Base-by-base conservation (phyloP, 2,888 invertebrate species). In the Andrena flavipes region DNA sequence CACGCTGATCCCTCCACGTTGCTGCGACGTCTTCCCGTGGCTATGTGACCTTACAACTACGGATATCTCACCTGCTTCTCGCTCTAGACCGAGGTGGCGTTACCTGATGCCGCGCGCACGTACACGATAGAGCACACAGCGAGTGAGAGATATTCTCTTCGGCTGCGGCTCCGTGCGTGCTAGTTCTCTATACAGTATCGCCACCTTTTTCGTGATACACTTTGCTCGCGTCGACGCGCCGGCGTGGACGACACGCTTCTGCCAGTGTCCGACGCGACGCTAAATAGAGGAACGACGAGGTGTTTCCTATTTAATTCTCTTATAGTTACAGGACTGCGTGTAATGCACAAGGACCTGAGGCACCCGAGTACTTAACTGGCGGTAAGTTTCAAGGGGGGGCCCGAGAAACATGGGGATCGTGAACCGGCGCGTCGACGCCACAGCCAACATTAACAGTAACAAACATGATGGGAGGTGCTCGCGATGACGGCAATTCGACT, bases 41-140 rank as follows among this genome's bases (percentile, higher is more conserved):
- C 80, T 77, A 67, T 72, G 73, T 79, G 72, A 86, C 54, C 89
- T 89, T 89, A 87, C 72, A 67, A 81, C 86, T 87, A 88, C 84
- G 76, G 70, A 70, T 79, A 76, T 80, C 84, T 84, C 84, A 89
- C 87, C 90, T 89, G 89, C 42, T 77, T 76, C 71, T 56, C 86
- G 87, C 83, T 83, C 74, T 65, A 78, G 75, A 81, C 69, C 82
- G 81, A 87, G 78, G 77, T 87, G 87, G 80, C 83, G 81, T 80
- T 76, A 76, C 78, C 62, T 56, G 33, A 64, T 35, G 42, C 62
- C 33, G 49, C 49, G 70, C 56, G 23, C 56, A 20, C 56, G 56
- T 56, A 23, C 56, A 26, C 56, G 60, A 49, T 42, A 60, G 60
- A 60, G 60, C 48, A 1, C 29, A 10, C 29, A 48, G 30, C 70